phyloP scores from a whole-genome alignment of 2,113 vertebrate genomes.

The Desmodus rotundus region DNA sequence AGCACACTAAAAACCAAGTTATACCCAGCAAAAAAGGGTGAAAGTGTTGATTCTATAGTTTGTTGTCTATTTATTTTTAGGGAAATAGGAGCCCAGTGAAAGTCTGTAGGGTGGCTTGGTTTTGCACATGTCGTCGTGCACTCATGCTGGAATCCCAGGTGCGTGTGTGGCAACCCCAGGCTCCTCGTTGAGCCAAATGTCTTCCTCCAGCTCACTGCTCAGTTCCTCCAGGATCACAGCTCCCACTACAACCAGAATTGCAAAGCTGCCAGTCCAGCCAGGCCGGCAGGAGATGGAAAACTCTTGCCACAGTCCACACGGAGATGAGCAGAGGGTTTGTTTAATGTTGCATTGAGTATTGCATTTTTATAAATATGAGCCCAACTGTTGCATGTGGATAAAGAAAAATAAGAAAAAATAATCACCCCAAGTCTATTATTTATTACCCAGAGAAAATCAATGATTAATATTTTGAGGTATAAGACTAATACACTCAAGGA shows the following conservation, averaged over 20 bases:
- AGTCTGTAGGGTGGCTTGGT: neutral
- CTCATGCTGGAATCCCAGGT: too few species aligned
- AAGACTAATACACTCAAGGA: neutral
- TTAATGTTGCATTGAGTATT: neutral
- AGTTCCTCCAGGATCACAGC: neutral
- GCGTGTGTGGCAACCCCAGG: rapidly evolving
- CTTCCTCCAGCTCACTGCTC: neutral
- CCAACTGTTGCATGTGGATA: neutral
- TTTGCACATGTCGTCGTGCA: neutral
- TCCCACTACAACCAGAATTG: neutral
- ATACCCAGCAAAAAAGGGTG: neutral
- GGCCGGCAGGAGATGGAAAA: neutral
- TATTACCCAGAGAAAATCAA: neutral
- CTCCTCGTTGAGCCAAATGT: neutral
- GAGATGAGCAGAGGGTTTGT: neutral
- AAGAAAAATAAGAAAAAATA: neutral
- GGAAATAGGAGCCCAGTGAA: neutral
- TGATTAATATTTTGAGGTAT: neutral
- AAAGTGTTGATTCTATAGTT: neutral
- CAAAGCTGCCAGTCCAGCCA: neutral
- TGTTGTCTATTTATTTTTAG: neutral
- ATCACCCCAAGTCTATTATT: neutral
- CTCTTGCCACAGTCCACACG: neutral
- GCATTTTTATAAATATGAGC: neutral
- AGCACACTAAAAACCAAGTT: neutral